Percentiles rank a stretch among this genome's conserved stretches.
Evolutionary conservation across 2,888 invertebrate species (phyloP).

Genomic region (Aleiodes alternator): DNA sequence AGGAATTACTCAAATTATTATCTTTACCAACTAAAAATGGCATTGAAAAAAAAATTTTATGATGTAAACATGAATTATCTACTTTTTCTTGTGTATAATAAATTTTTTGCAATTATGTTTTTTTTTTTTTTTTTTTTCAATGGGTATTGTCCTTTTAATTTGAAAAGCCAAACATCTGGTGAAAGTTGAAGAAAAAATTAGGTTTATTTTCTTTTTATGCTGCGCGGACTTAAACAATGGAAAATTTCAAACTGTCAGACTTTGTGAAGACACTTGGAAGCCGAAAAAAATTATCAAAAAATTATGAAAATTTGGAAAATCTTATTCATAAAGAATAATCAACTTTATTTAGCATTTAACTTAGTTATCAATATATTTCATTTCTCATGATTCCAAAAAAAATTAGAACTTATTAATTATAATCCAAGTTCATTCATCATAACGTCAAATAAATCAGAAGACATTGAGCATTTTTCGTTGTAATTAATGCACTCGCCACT

Average conservation of each 20-base stretch:
- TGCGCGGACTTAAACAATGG: slow-evolving; percentile 24
- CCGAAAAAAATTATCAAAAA: no score
- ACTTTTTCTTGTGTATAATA: background rate
- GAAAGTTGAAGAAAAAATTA: slow-evolving; percentile 4
- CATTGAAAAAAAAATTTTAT: slow-evolving; percentile 30
- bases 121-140: background rate
- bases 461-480: slow-evolving; percentile 74
- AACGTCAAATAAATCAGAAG: slow-evolving; percentile 60
- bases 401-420: slow-evolving; percentile 7
- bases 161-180: slow-evolving; percentile 6
- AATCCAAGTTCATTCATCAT: slow-evolving; percentile 60
- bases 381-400: background rate
- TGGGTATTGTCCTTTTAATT: slow-evolving; percentile 22
- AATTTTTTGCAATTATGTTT: background rate
- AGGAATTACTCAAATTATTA: slow-evolving; percentile 50
- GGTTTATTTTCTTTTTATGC: slow-evolving; percentile 23
- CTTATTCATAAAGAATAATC: no score
- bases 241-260: slow-evolving; percentile 5
- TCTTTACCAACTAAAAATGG: slow-evolving; percentile 31
- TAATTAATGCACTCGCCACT: slow-evolving; percentile 72
- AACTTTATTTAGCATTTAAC: no score
- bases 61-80: slow-evolving; percentile 13
- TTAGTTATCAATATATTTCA: no score
- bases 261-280: no score
- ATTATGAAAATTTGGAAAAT: no score